Base-by-base conservation (phyloP, 2,888 invertebrate species). In the Rhaphigaster nebulosa region DNA sequence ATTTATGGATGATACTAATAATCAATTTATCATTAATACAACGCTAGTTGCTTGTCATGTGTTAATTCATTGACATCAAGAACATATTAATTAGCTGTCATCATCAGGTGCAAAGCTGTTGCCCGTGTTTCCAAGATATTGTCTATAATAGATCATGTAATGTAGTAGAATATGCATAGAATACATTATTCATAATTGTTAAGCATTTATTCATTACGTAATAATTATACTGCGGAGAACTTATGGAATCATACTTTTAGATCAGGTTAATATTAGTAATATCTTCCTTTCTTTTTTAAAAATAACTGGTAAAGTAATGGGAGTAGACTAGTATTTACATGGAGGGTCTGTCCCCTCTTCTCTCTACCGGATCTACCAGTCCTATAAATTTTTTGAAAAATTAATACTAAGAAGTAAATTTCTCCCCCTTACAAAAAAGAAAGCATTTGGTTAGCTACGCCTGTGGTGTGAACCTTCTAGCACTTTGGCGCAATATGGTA, bases 21-120 rank as follows among this genome's bases (percentile, higher is more conserved):
- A 29, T 65, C 4, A 29, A 65, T 65, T 65, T 18, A 65, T 65
- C 65, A 29, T 34, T 65, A 65, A 29, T 0, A 29, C 29, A 29
- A 29, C 15, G n/a, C 70, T 76, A 20, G 70, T 76, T 76, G 4
- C 34, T 20, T 38, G 38, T 76, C 70, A 38, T 20, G 38, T 20
- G 29, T 60, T 29, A 60, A 60, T 12, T 60, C 13, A 29, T n/a
- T 29, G n/a, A 12, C 29, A 26, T 38, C 34, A 34, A 15, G 2
- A 20, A 38, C 20, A 38, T 38, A 38, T 76, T 76, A 76, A 76
- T 76, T 76, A 76, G 34, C 70, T 76, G 70, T 76, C 70, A 76
- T 76, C 6, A 38, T 38, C 70, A 76, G 70, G 20, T 38, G 38
- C 70, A 34, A 65, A 65, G 65, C 65, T 18, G 65, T 65, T 65